Evolutionary conservation across 2,888 invertebrate species (phyloP).

Genomic region (Hypercompe scribonia): DNA sequence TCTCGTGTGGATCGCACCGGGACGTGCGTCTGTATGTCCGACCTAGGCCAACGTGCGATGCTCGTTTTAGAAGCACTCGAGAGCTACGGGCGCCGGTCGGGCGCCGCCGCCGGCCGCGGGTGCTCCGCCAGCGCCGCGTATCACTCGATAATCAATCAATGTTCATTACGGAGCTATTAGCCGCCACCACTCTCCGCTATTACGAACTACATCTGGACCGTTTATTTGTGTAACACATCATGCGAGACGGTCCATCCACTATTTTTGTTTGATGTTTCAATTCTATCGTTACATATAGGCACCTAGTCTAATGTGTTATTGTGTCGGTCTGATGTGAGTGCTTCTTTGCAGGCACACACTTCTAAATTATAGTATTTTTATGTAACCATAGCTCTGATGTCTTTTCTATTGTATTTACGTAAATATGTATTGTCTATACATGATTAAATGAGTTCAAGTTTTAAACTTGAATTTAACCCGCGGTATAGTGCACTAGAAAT

Average conservation of each 20-base stretch:
- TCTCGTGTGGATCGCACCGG: slow-evolving; percentile 18
- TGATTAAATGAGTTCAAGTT: neutral
- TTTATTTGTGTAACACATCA: slow-evolving; percentile 40
- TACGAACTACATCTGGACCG: slow-evolving; percentile 24
- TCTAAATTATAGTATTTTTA: neutral
- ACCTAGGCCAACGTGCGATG: slow-evolving; percentile 61
- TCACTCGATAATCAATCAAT: slow-evolving; percentile 75
- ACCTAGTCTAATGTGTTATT: slow-evolving; percentile 47
- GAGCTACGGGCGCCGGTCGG: slow-evolving; percentile 53
- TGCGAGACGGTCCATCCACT: slow-evolving; percentile 40
- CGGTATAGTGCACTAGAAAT: neutral
- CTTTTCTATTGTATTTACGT: too few relatives aligned
- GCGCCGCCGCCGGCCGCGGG: slow-evolving; percentile 32
- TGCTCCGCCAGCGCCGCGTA: slow-evolving; percentile 51
- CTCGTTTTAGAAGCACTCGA: slow-evolving; percentile 70
- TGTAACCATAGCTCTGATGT: neutral
- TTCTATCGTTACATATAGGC: slow-evolving; percentile 19
- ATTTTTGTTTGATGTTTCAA: slow-evolving; percentile 49
- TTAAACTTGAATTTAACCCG: neutral
- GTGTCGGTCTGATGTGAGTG: slow-evolving; percentile 33
- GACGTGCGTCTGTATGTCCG: slow-evolving; percentile 50
- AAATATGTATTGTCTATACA: too few relatives aligned
- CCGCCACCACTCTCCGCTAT: slow-evolving; percentile 19
- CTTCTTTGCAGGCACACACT: neutral
- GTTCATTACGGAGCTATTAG: slow-evolving; percentile 58